phyloP scores from a whole-genome alignment of 2,113 vertebrate genomes.

The Emydocephalus ijimae region DNA sequence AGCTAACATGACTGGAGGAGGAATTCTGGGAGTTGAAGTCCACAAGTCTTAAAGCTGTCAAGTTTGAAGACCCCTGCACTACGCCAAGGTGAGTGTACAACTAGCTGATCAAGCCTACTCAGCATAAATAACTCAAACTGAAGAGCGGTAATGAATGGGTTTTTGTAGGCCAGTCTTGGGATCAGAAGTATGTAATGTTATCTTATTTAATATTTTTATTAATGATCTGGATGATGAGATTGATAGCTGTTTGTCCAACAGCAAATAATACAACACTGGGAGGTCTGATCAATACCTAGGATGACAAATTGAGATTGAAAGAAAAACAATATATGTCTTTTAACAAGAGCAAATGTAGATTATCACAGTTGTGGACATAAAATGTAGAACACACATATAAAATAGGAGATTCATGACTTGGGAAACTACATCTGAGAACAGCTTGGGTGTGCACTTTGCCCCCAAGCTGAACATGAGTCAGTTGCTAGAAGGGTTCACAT shows the following conservation, averaged over 20 bases:
- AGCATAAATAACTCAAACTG: background rate
- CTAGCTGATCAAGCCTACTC: background rate
- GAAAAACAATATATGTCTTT: background rate
- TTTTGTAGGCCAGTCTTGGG: background rate
- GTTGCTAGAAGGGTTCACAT: background rate
- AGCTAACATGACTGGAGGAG: no score
- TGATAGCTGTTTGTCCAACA: background rate
- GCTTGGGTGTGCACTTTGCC: background rate
- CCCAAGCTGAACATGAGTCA: background rate
- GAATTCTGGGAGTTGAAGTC: no score
- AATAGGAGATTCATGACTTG: background rate
- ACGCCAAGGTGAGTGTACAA: background rate
- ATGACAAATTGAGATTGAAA: background rate
- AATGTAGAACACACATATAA: background rate
- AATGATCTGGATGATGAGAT: background rate
- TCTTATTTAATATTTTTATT: background rate
- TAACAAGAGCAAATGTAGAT: background rate
- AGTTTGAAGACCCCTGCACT: background rate
- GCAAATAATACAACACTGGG: background rate
- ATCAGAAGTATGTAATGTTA: background rate
- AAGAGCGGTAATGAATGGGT: background rate
- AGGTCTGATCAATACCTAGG: background rate
- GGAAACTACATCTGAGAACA: background rate
- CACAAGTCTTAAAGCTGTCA: no score
- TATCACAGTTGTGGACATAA: background rate